Evolutionary conservation across 35 echinoderm and acorn worm genomes (phyloP).

Genomic region (Ophioderma brevispina): DNA sequence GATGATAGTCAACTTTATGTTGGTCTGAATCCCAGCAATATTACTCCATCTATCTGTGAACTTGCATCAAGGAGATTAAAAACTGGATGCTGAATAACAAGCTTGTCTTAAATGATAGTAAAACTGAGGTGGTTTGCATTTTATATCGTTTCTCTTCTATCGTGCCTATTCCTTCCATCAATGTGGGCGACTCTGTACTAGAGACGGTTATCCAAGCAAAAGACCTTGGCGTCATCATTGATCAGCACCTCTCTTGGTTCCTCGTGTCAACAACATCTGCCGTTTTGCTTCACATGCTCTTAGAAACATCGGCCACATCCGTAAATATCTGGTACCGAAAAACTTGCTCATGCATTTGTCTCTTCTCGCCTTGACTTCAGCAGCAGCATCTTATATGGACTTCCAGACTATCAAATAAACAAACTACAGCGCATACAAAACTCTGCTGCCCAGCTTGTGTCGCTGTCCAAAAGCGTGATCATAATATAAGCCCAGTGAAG

Average conservation of each 20-base stretch:
- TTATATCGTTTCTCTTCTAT: neutral
- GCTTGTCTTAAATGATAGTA: constrained; percentile 8
- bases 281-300: constrained; percentile 22
- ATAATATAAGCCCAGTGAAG: no score
- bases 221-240: constrained; percentile 38
- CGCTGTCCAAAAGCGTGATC: constrained; percentile 19
- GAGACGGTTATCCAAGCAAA: neutral
- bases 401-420: constrained; percentile 27
- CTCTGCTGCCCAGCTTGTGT: constrained; percentile 36
- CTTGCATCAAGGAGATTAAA: constrained; percentile 14
- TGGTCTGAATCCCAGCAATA: no score
- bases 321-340: constrained; percentile 36
- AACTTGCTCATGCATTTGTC: constrained; percentile 50
- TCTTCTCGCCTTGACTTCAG: constrained; percentile 44
- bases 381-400: constrained; percentile 49
- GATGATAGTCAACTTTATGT: no score
- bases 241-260: constrained; percentile 14
- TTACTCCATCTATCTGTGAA: neutral
- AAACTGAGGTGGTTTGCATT: neutral
- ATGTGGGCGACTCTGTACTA: neutral
- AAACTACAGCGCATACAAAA: constrained; percentile 69
- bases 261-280: constrained; percentile 44
- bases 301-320: constrained; percentile 27
- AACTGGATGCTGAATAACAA: constrained; percentile 12
- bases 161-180: neutral